These are phyloP conservation scores for Mellilla xanthometata DNA, from an alignment of 2,888 invertebrate species.

Conservation along the genomic window DNA sequence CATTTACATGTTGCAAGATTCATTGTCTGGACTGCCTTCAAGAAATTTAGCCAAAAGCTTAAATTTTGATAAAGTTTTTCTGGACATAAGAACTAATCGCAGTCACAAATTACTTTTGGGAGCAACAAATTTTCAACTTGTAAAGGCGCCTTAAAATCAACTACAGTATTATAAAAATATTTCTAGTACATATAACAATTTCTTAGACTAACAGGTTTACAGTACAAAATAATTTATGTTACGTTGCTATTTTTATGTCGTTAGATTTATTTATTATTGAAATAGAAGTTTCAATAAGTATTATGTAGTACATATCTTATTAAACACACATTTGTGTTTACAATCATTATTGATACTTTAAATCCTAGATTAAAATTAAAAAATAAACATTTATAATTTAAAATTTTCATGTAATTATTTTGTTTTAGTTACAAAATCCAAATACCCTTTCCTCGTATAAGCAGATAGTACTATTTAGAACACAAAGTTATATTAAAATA, in stretches of 20 bases:
- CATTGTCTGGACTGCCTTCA: too few species aligned
- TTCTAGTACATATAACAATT: slow-evolving; percentile 35
- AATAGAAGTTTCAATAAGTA: too few species aligned
- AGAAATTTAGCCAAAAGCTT: too few species aligned
- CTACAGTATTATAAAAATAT: slow-evolving; percentile 34
- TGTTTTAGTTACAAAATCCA: neutral
- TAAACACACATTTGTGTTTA: too few species aligned
- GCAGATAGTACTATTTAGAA: neutral
- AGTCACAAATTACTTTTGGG: too few species aligned
- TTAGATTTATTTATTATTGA: slow-evolving; percentile 1
- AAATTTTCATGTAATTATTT: neutral
- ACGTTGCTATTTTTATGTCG: slow-evolving; percentile 2
- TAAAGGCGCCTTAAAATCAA: neutral
- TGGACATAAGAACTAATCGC: too few species aligned
- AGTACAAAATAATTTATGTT: slow-evolving; percentile 23
- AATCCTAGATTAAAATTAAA: too few species aligned
- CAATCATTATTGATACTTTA: too few species aligned
- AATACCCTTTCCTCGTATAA: slow-evolving; percentile 1
- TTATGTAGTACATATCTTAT: too few species aligned
- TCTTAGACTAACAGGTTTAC: slow-evolving; percentile 37
- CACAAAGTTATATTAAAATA: neutral
- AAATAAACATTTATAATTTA: neutral
- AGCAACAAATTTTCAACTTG: too few species aligned
- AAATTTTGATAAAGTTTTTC: too few species aligned
- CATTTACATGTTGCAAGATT: too few species aligned